Conservation (phyloP, 2,888 invertebrate species). For the Aphrophora alni region DNA sequence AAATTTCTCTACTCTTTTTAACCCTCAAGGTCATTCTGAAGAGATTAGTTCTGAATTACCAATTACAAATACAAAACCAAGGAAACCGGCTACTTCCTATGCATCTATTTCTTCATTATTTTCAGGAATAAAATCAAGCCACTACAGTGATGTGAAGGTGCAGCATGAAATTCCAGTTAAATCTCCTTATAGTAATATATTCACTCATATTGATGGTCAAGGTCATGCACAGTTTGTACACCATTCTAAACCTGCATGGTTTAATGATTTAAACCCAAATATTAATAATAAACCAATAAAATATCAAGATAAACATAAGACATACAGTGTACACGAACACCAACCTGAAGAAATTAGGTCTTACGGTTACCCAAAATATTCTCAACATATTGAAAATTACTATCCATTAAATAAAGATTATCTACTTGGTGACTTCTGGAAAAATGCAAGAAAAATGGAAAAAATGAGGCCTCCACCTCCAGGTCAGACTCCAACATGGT, state of each 20-base stretch:
- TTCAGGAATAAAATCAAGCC: not conserved
- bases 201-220: not conserved
- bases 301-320: not conserved
- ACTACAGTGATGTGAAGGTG: not conserved
- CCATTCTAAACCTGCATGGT: not conserved
- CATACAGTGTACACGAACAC: not conserved
- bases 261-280: not conserved
- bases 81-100: not conserved
- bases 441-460: not conserved
- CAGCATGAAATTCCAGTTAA: not conserved
- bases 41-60: not conserved
- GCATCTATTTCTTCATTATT: not conserved
- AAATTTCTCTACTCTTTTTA: not conserved
- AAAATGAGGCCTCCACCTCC: not conserved
- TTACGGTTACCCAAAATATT: not conserved
- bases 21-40: not conserved
- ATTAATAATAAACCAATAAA: not conserved
- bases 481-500: not conserved
- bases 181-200: not conserved
- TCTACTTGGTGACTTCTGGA: not conserved
- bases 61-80: not conserved
- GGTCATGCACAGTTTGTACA: not conserved
- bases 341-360: not conserved
- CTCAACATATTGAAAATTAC: not conserved
- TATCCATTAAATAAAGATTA: not conserved